phyloP scores from a whole-genome alignment of 2,797 vertebrate species.

The Prunella strophiata region DNA sequence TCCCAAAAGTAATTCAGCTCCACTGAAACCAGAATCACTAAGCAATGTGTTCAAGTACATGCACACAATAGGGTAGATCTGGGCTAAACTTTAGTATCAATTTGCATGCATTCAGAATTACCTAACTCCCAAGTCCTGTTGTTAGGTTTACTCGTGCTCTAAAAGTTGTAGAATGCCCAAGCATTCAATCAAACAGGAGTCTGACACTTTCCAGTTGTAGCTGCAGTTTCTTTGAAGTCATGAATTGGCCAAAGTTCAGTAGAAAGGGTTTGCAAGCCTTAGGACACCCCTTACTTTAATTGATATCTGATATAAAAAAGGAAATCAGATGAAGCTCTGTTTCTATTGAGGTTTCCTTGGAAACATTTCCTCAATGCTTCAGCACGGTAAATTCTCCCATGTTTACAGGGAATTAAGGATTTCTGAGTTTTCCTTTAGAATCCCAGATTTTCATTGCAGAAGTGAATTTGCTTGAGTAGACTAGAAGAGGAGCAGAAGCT shows the following conservation, averaged over 20 bases:
- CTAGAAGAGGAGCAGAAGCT: not conserved
- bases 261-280: not conserved
- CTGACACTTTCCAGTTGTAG: not conserved
- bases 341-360: not conserved
- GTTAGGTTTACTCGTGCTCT: not conserved
- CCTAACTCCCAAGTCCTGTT: not conserved
- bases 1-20: not conserved
- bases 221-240: not conserved
- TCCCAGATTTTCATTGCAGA: not conserved
- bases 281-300: not conserved
- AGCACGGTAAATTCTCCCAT: not conserved
- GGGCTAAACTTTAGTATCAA: not conserved
- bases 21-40: not conserved
- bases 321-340: not conserved
- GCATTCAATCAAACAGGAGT: not conserved
- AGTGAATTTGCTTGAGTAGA: not conserved
- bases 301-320: not conserved
- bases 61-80: not conserved
- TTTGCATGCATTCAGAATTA: not conserved
- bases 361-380: not conserved
- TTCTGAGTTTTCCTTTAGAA: not conserved
- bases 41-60: not conserved
- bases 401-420: not conserved
- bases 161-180: not conserved
- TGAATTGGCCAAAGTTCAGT: not conserved